Evolutionary conservation across 2,888 invertebrate species (phyloP), one percentile per base, ranked within the genome.

Genomic region (Netelia fuscicornis): DNA sequence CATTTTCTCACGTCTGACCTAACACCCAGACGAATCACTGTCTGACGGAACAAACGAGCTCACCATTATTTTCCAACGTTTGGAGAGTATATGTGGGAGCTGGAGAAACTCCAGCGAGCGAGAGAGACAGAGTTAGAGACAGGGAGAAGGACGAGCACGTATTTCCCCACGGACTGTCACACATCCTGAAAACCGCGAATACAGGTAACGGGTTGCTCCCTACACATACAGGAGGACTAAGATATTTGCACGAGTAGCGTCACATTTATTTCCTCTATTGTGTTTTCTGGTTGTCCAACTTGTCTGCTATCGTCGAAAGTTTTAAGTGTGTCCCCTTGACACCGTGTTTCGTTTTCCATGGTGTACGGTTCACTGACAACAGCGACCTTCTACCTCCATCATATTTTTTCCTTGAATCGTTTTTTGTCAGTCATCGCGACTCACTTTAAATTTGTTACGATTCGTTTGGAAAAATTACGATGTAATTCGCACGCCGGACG

Each of bases 1-100:
- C 86, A 88, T 91, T 91, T 88, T 89, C 90, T 88, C 89, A 86
- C 88, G 88, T 88, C 89, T 86, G 85, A 89, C 88, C 84, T 64
- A 83, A 72, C 87, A 64, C 77, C 64, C 62, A 89, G 88, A 91
- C 90, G 91, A 92, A 92, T 91, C 91, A 91, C 91, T 89, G 90
- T 89, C 90, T 87, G 90, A 88, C 88, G 89, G 87, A 88, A 91
- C 90, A 91, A 91, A 92, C 89, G 90, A 90, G 88, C 86, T 85
- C 87, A 87, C 87, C 90, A 89, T 90, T 90, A 92, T 91, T 92
- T 90, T 88, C 86, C 86, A 87, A 85, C 85, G 84, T 58, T 84
- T 74, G 82, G 89, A 87, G 89, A 89, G 89, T 90, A 30, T 17
- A 9, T 52, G 37, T 3, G n/a, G 52, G 37, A 71, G 54, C 89